Evolutionary conservation across 2,888 invertebrate species (phyloP).

Genomic region (Athetis lepigone): DNA sequence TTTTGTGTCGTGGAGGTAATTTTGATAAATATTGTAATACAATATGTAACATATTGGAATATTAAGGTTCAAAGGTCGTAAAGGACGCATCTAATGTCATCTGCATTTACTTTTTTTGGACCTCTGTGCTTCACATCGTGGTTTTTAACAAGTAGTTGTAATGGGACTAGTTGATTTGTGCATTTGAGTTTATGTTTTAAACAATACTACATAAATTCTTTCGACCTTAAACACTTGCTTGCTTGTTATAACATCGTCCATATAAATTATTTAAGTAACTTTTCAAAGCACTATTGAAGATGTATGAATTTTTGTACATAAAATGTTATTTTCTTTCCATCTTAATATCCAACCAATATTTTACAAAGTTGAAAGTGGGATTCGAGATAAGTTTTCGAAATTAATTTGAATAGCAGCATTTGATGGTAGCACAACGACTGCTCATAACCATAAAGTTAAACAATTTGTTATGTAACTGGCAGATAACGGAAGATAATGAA

Average conservation of each 20-base stretch:
- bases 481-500: slow-evolving; percentile 46
- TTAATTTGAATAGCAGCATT: slow-evolving; percentile 43
- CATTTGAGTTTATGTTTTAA: too few relatives aligned
- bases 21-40: not conserved
- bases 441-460: slow-evolving; percentile 54
- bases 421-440: slow-evolving; percentile 39
- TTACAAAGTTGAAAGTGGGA: slow-evolving; percentile 27
- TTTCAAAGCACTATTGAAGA: slow-evolving; percentile 10
- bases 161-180: too few relatives aligned
- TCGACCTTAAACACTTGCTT: not conserved
- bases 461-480: slow-evolving; percentile 53
- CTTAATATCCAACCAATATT: slow-evolving; percentile 29
- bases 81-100: too few relatives aligned
- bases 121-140: too few relatives aligned
- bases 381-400: slow-evolving; percentile 40
- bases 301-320: slow-evolving; percentile 1
- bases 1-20: not conserved
- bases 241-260: slow-evolving; percentile 24
- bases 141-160: too few relatives aligned
- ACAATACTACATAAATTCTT: too few relatives aligned
- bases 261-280: slow-evolving; percentile 17
- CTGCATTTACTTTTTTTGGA: too few relatives aligned
- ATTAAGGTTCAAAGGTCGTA: too few relatives aligned
- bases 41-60: too few relatives aligned
- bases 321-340: slow-evolving; percentile 12